phyloP scores from a whole-genome alignment of 2,888 invertebrate genomes.

The Sinelater perroti region DNA sequence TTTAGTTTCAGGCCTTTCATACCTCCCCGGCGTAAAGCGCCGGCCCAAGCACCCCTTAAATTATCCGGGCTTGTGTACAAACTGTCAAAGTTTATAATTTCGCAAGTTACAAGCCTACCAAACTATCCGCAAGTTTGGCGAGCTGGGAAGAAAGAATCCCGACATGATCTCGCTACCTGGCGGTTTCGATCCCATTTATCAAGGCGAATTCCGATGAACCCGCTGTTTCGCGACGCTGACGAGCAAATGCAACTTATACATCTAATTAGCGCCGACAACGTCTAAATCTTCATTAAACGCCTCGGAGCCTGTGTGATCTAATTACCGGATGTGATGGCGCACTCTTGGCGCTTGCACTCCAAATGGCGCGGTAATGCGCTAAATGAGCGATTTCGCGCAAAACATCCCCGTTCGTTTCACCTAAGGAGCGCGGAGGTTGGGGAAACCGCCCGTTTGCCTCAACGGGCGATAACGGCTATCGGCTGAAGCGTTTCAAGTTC shows the following conservation, averaged over 20 bases:
- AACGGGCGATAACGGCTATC: too few relatives aligned
- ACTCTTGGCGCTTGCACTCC: slow-evolving; percentile 8
- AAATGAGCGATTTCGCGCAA: background rate
- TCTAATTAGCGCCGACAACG: slow-evolving; percentile 14
- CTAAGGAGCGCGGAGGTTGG: background rate
- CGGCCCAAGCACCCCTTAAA: slow-evolving; percentile 26
- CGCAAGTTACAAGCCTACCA: slow-evolving; percentile 15
- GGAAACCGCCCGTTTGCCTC: too few relatives aligned
- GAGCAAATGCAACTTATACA: slow-evolving; percentile 9
- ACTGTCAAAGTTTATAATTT: slow-evolving; percentile 30
- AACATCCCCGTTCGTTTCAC: background rate
- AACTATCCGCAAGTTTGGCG: slow-evolving; percentile 10
- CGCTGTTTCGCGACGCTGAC: background rate
- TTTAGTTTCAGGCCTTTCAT: slow-evolving; percentile 32
- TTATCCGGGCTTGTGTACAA: slow-evolving; percentile 29
- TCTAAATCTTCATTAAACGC: slow-evolving; percentile 23
- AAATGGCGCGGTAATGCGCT: background rate
- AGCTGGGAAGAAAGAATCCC: too few relatives aligned
- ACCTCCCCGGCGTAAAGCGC: slow-evolving; percentile 28
- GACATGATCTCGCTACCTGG: too few relatives aligned
- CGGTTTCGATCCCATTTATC: too few relatives aligned
- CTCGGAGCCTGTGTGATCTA: slow-evolving; percentile 14
- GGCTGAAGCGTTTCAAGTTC: slow-evolving; percentile 14
- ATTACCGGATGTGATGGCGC: slow-evolving; percentile 16
- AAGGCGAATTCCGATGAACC: background rate